Percentiles rank a stretch among this genome's conserved stretches.
Conservation (phyloP, 2,797 vertebrate genomes). For the Siniperca undulata region DNA sequence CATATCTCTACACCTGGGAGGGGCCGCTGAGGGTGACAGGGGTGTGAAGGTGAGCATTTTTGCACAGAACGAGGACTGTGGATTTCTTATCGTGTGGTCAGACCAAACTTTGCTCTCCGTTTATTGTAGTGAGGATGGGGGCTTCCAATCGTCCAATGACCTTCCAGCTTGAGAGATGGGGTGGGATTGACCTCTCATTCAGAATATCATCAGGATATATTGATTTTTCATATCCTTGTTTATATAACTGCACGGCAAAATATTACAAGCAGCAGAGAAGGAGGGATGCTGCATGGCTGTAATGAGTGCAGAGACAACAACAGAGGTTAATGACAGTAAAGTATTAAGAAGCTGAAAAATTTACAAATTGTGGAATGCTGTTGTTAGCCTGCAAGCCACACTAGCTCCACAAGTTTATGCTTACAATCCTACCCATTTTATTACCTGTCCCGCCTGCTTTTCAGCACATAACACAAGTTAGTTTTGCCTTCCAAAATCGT, state of each 20-base stretch:
- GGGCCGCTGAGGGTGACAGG: background rate
- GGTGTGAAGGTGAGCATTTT: background rate
- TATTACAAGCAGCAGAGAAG: background rate
- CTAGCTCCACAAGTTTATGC: background rate
- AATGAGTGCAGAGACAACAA: background rate
- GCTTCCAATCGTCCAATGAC: background rate
- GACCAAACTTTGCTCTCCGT: background rate
- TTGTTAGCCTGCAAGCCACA: background rate
- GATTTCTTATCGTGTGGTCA: background rate
- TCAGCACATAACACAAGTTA: background rate
- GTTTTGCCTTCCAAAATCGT: background rate
- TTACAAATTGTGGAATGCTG: background rate
- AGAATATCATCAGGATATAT: background rate
- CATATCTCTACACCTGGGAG: slow-evolving; percentile 38
- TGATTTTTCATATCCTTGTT: background rate
- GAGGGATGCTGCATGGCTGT: background rate
- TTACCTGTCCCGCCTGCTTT: background rate
- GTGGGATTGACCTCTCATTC: background rate
- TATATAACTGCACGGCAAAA: background rate
- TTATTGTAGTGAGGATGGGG: background rate
- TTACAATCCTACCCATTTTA: background rate
- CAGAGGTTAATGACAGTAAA: background rate
- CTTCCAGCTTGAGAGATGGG: background rate
- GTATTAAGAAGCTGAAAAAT: background rate
- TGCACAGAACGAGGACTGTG: background rate